Evolutionary conservation across 2,888 invertebrate species (phyloP).

Genomic region (Encarsia formosa): DNA sequence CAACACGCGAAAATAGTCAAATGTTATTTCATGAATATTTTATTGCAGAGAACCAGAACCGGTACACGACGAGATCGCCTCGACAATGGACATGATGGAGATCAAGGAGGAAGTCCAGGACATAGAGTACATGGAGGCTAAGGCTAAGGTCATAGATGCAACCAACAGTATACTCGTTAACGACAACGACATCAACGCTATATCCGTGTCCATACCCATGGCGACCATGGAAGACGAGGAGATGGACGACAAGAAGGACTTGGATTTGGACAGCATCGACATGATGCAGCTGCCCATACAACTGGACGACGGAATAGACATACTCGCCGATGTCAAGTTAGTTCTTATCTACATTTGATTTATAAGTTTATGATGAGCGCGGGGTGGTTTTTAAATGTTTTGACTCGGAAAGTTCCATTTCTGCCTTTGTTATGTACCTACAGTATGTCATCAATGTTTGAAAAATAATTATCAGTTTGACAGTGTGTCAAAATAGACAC

Average conservation of each 20-base stretch:
- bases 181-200: slow-evolving; percentile 11
- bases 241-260: slow-evolving; percentile 44
- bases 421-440: too few species aligned
- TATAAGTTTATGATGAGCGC: too few species aligned
- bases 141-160: slow-evolving; percentile 38
- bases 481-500: too few species aligned
- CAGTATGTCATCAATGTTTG: too few species aligned
- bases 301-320: slow-evolving; percentile 61
- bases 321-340: slow-evolving; percentile 54
- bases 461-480: too few species aligned
- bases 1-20: background rate
- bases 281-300: slow-evolving; percentile 77
- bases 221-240: slow-evolving; percentile 39
- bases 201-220: too few species aligned
- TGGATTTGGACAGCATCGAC: slow-evolving; percentile 62
- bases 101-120: slow-evolving; percentile 47
- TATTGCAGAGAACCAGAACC: slow-evolving; percentile 36
- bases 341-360: too few species aligned
- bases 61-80: slow-evolving; percentile 33
- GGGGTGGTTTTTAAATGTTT: too few species aligned
- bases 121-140: slow-evolving; percentile 37
- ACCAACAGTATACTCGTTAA: slow-evolving; percentile 1
- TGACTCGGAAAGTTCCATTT: too few species aligned
- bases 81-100: slow-evolving; percentile 35
- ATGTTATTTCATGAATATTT: background rate